Evolutionary conservation across 2,797 vertebrate genomes (phyloP).

Genomic region (Chelon auratus): DNA sequence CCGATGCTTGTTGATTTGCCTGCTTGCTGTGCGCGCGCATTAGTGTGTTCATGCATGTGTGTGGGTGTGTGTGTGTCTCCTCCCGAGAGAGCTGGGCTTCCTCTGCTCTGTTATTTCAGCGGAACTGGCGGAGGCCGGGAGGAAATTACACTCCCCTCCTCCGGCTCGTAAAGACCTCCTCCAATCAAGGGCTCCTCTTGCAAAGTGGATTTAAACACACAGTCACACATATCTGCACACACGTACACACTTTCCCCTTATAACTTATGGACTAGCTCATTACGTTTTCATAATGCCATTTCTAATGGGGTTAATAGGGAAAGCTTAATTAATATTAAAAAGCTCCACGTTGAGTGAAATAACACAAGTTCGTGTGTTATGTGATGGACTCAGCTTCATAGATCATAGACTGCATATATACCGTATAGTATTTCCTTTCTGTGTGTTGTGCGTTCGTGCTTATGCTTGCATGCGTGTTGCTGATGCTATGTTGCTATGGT

Average conservation of each 20-base stretch:
- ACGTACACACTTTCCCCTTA: constrained; percentile 10
- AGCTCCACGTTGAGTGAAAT: constrained; percentile 31
- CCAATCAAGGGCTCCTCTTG: constrained; percentile 82
- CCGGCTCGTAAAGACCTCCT: constrained; percentile 87
- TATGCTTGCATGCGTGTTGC: constrained; percentile 61
- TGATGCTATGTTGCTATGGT: constrained; percentile 86
- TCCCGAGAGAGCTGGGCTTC: constrained; percentile 84
- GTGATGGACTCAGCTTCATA: constrained; percentile 47
- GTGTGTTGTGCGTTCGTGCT: constrained; percentile 52
- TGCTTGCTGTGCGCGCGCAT: constrained; percentile 53
- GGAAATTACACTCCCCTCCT: constrained; percentile 89
- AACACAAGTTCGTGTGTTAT: constrained; percentile 34
- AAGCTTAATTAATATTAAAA: constrained; percentile 39
- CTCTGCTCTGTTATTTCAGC: constrained; percentile 85
- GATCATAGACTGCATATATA: constrained; percentile 32
- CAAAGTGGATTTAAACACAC: constrained; percentile 70
- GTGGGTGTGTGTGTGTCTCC: constrained; percentile 67
- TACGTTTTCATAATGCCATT: constrained; percentile 43
- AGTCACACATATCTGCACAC: constrained; percentile 13
- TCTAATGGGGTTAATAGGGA: constrained; percentile 29
- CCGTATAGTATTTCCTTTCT: constrained; percentile 41
- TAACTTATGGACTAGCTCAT: constrained; percentile 39
- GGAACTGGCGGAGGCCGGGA: constrained; percentile 84
- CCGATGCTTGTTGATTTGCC: constrained; percentile 44
- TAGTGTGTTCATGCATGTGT: constrained; percentile 45